Base-by-base conservation (phyloP, 35 echinoderm and acorn worm species). In the Lytechinus pictus region DNA sequence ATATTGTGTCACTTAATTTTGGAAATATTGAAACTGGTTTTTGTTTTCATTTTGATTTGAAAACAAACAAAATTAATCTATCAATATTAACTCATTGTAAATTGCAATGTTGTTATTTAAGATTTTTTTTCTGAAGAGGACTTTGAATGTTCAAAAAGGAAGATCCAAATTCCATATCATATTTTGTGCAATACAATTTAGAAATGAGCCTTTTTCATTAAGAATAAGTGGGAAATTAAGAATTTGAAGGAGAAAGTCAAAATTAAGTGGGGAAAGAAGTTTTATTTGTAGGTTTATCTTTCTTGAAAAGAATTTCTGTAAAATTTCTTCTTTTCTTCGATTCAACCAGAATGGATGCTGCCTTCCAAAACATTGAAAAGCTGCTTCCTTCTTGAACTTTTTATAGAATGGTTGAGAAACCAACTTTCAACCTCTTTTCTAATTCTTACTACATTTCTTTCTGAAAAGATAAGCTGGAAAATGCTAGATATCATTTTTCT, bases 311-410 rank as follows among this genome's bases (percentile, higher is more conserved):
- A 60, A n/a, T n/a, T 79, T 79, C 66, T 79, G 66, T 79, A 79
- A 24, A 79, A 8, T 54, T 52, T 33, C 52, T 6, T 54, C 88
- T 52, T 90, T 90, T 54, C 52, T 90, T 6, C 52, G 13, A 90
- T 90, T 90, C 28, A 90, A 90, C 88, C 88, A 90, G 66, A 90
- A 90, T 90, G 88, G 88, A 90, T 90, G 88, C 88, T 90, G 88
- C 88, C 88, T 54, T 90, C 88, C 88, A 90, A 90, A 90, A 54
- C 29, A 90, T 52, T 52, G 29, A 90, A 90, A 90, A 90, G 88
- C 88, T 90, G 29, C 88, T 33, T 54, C 88, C 52, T 90, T 90
- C 88, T 90, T 51, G 9, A 10, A 79, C n/a, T 24, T 24, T 79
- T 71, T 71, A 71, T 21, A 79, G 21, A 79, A 79, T 79, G 66